Evolutionary conservation across 2,888 invertebrate genomes (phyloP).

Genomic region (Nemapogon koenigi): DNA sequence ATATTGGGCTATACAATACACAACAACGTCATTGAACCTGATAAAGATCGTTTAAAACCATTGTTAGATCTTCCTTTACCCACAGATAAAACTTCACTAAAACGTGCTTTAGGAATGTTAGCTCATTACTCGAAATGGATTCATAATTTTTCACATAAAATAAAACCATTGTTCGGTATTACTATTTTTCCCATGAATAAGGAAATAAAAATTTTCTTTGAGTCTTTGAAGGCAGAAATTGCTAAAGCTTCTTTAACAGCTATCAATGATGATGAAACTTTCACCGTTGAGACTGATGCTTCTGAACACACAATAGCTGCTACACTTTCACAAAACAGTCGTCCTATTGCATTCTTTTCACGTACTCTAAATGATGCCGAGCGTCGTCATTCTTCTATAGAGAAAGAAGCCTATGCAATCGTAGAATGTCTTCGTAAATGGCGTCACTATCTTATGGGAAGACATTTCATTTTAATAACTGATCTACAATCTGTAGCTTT

Average conservation of each 20-base stretch:
- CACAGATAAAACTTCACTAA: neutral
- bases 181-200: neutral
- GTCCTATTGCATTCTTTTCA: neutral
- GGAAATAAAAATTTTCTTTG: neutral
- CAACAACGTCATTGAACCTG: neutral
- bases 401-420: neutral
- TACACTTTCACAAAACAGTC: neutral
- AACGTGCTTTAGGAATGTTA: neutral
- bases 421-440: neutral
- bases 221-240: neutral
- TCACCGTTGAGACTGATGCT: neutral
- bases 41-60: neutral
- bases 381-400: neutral
- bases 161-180: neutral
- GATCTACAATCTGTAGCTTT: neutral
- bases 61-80: conserved; percentile 1
- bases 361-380: neutral
- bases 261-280: neutral
- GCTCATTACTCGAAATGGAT: neutral
- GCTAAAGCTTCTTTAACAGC: neutral
- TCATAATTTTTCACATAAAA: neutral
- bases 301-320: neutral
- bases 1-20: neutral
- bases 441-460: neutral
- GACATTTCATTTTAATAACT: conserved; percentile 1